Percentiles rank a stretch among this genome's conserved stretches.
These are phyloP conservation scores for Cantharis rustica DNA, from an alignment of 2,888 invertebrate species.

Conservation along the genomic window DNA sequence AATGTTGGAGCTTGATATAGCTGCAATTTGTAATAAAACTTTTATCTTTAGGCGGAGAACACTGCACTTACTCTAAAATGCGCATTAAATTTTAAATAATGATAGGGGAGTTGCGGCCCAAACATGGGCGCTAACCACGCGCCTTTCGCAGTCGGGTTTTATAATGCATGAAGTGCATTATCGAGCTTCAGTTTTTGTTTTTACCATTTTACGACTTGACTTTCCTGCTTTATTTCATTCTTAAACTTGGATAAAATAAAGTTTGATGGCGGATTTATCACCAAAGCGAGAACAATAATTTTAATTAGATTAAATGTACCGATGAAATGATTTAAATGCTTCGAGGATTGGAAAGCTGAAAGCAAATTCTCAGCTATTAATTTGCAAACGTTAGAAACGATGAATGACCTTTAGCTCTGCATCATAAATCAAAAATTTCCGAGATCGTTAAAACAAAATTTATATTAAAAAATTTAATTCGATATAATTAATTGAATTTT, in stretches of 20 bases:
- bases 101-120: neutral
- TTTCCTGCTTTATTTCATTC: neutral
- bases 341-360: neutral
- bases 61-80: neutral
- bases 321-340: neutral
- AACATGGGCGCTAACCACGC: neutral
- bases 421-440: neutral
- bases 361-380: neutral
- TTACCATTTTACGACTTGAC: neutral
- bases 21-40: slow-evolving; percentile 56
- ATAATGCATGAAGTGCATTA: neutral
- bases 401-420: neutral
- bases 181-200: neutral
- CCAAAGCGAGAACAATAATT: neutral
- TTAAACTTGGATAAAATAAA: neutral
- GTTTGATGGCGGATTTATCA: neutral
- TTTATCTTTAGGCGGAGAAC: neutral
- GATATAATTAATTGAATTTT: neutral
- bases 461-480: neutral
- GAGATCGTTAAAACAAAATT: neutral
- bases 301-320: neutral
- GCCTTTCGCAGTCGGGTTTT: neutral
- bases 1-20: slow-evolving; percentile 75
- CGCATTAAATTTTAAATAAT: neutral
- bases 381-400: neutral